These are phyloP conservation scores for Onychostruthus taczanowskii DNA, from an alignment of 2,113 vertebrate genomes.

Conservation along the genomic window DNA sequence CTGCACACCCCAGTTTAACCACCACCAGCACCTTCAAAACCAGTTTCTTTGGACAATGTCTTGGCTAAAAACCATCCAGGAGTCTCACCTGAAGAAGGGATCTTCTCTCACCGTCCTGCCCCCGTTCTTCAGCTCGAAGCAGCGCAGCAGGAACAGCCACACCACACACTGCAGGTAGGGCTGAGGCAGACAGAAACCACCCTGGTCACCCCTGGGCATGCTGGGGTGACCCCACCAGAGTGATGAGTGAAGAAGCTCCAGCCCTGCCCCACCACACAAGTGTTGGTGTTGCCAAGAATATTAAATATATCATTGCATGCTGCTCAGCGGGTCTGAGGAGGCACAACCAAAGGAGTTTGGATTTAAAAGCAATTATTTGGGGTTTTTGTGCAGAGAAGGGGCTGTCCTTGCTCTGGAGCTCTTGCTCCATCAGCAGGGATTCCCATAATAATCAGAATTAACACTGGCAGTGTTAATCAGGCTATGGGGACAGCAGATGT, in stretches of 20 bases:
- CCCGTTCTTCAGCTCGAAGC: slow-evolving; percentile 85
- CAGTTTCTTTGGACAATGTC: background rate
- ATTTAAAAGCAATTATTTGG: background rate
- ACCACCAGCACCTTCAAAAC: background rate
- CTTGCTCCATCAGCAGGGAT: background rate
- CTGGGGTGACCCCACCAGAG: background rate
- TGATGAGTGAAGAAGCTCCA: fast-evolving
- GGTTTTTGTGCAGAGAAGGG: background rate
- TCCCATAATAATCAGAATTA: background rate
- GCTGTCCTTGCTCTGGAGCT: background rate
- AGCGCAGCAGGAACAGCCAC: slow-evolving; percentile 85
- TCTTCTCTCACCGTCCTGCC: slow-evolving; percentile 85
- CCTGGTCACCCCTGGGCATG: background rate
- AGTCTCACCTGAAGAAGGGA: slow-evolving; percentile 86
- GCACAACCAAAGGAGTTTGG: background rate
- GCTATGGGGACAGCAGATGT: background rate
- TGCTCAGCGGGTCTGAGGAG: background rate
- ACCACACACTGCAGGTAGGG: slow-evolving; percentile 89
- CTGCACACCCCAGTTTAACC: background rate
- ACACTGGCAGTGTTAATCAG: fast-evolving
- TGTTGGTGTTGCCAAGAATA: background rate
- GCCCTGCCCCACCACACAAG: background rate
- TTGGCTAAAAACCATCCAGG: background rate
- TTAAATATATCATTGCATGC: fast-evolving
- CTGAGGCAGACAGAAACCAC: slow-evolving; percentile 61